Conservation (phyloP, 2,888 invertebrate species). For the Caenorhabditis japonica region DNA sequence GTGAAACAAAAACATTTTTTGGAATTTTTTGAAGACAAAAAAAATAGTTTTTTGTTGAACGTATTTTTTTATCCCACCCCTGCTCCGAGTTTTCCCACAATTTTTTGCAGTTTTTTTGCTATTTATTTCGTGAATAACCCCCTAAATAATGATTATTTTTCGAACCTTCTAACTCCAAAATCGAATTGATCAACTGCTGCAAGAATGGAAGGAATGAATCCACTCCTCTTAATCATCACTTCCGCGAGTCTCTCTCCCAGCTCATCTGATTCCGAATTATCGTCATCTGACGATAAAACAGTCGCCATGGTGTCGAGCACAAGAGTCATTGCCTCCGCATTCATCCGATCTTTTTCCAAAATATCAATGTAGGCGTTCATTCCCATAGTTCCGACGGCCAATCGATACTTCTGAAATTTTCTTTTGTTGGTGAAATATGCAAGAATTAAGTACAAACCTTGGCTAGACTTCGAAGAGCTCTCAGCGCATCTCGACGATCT, state of each 20-base stretch:
- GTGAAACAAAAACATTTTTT: too few relatives aligned
- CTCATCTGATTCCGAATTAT: slow-evolving; percentile 77
- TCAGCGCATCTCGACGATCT: slow-evolving; percentile 94
- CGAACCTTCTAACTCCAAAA: slow-evolving; percentile 71
- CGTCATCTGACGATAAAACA: slow-evolving; percentile 83
- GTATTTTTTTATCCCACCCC: too few relatives aligned
- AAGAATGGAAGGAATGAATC: slow-evolving; percentile 69
- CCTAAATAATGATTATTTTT: too few relatives aligned
- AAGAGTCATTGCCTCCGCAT: slow-evolving; percentile 92
- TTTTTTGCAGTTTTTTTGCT: too few relatives aligned
- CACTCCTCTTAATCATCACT: slow-evolving; percentile 72
- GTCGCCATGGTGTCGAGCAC: slow-evolving; percentile 90
- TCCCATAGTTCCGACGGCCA: slow-evolving; percentile 95
- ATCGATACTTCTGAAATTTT: slow-evolving; percentile 86
- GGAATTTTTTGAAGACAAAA: too few relatives aligned
- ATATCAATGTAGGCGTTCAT: slow-evolving; percentile 84
- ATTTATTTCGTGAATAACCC: too few relatives aligned
- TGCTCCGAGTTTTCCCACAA: too few relatives aligned
- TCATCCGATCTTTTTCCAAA: slow-evolving; percentile 88
- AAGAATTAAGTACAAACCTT: slow-evolving; percentile 78
- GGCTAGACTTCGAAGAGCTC: slow-evolving; percentile 87
- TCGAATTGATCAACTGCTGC: slow-evolving; percentile 68
- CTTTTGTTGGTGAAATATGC: too few relatives aligned
- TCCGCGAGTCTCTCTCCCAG: slow-evolving; percentile 80
- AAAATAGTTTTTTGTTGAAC: too few relatives aligned